phyloP scores from a whole-genome alignment of 1,140 invertebrate species.

The Drosophila tani region DNA sequence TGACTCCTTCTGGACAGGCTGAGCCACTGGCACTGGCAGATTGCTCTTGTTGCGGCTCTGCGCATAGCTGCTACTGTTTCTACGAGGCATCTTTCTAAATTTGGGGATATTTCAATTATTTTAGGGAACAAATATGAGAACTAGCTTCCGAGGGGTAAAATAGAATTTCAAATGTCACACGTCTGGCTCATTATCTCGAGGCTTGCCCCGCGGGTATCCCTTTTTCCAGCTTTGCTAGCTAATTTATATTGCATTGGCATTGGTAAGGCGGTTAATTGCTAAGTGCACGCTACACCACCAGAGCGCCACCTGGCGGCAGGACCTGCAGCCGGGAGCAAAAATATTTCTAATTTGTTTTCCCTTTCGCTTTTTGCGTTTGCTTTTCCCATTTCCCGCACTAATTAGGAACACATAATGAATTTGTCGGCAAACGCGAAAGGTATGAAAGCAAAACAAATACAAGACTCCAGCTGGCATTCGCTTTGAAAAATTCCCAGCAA shows the following conservation, averaged over 20 bases:
- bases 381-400: conserved; percentile 52
- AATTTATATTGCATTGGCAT: conserved; percentile 68
- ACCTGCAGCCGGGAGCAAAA: conserved; percentile 8
- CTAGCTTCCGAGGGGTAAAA: not conserved
- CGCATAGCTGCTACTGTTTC: conserved; percentile 20
- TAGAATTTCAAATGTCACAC: conserved; percentile 48
- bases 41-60: not conserved
- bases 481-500: conserved; percentile 24
- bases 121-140: not conserved
- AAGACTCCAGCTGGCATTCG: conserved; percentile 17
- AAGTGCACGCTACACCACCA: conserved; percentile 44
- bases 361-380: conserved; percentile 33
- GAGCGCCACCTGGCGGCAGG: conserved; percentile 42
- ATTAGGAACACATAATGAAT: conserved; percentile 55
- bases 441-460: conserved; percentile 35
- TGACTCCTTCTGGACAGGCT: conserved; percentile 9
- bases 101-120: not conserved
- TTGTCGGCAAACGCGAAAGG: conserved; percentile 40
- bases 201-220: conserved; percentile 4
- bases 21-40: conserved; percentile 7
- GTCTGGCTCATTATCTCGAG: not conserved
- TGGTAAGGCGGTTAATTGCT: conserved; percentile 54
- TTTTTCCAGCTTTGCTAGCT: conserved; percentile 26
- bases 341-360: conserved; percentile 35
- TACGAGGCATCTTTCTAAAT: conserved; percentile 46